Conservation (phyloP, 2,113 vertebrate species). For the Nannospalax galili region DNA sequence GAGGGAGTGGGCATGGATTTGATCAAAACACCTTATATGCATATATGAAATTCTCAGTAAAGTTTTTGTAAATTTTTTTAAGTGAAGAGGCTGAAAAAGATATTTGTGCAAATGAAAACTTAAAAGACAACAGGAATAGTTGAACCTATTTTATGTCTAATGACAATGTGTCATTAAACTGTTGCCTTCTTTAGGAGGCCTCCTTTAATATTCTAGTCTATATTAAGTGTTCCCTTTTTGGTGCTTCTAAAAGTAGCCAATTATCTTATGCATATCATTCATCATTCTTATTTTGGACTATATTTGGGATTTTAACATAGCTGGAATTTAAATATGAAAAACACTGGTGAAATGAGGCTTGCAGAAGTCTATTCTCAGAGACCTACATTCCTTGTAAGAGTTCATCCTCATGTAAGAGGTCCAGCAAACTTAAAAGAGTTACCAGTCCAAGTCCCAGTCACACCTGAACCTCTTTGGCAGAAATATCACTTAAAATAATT, state of each 20-base stretch:
- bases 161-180: neutral
- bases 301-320: neutral
- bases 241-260: neutral
- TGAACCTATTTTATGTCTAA: neutral
- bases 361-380: neutral
- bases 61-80: no score
- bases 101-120: neutral
- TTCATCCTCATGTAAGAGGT: neutral
- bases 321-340: neutral
- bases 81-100: neutral
- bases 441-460: neutral
- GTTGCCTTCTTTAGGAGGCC: neutral
- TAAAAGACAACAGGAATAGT: neutral
- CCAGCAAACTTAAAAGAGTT: neutral
- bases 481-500: neutral
- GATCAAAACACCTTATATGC: no score
- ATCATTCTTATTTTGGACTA: neutral
- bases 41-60: no score
- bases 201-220: neutral
- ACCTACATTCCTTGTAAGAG: no score
- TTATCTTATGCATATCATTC: neutral
- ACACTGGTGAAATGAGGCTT: neutral
- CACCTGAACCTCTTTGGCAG: neutral
- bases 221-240: neutral
- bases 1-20: no score